Evolutionary conservation across 1,140 invertebrate genomes (phyloP), one percentile per base, ranked within the genome.

Genomic region (Armadillidium nasatum): DNA sequence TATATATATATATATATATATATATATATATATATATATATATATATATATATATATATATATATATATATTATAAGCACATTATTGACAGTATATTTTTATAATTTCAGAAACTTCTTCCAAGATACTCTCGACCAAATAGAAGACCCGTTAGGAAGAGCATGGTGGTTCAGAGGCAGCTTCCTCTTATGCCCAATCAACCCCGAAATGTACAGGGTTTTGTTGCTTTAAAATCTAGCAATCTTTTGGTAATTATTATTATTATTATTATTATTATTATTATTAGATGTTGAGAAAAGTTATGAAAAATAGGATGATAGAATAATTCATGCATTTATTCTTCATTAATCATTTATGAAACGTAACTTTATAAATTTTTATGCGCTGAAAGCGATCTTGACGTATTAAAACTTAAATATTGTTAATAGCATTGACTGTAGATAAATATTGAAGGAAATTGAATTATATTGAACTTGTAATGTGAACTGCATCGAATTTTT

Each of bases 111-210:
- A 43, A 70, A 33, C 69, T 22, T 70, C 13, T 7, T 15, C 72
- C 72, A 9, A 43, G 72, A 10, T 74, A 74, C 33, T 74, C 46
- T 66, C 72, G 66, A 66, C 72, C 46, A 15, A 74, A 46, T 54
- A 11, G 72, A 54, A 45, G 33, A 66, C 15, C 46, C 9, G 46
- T 46, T 33, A 50, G 72, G 21, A 74, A 74, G 21, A 46, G 54
- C 50, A 66, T 74, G 44, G 72, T 74, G 0, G 72, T 74, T 21
- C 72, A 74, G 22, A 50, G 72, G 9, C 72, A 74, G 50, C 72
- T 74, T 50, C 72, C 72, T 2, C 72, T 74, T 50, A 15, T 74
- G 22, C 72, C 72, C 9, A 50, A 43, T 4, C 50, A 54, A 46
- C 72, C 44, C 10, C 44, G 19, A 19, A 60, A 60, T 19, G 11